A percentile compares a stretch with the other conserved stretches of the same genome.
These are phyloP conservation scores for Xanthorhoe spadicearia DNA, from an alignment of 2,888 invertebrate species.

Conservation along the genomic window DNA sequence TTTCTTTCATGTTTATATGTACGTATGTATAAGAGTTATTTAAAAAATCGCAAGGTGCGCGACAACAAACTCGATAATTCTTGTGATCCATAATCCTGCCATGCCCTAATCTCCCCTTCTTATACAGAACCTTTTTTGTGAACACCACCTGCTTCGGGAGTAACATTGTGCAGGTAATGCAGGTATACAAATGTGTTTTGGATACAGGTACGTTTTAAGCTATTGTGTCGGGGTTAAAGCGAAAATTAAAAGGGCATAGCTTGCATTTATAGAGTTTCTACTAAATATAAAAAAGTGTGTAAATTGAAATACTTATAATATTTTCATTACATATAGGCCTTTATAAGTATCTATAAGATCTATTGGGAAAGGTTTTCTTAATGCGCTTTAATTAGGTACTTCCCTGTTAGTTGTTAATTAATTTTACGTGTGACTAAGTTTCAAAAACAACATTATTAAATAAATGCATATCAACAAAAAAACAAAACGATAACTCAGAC, in stretches of 20 bases:
- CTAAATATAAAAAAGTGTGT: too few species aligned
- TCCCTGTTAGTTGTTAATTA: too few species aligned
- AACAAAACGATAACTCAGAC: conserved; percentile 13
- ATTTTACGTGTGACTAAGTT: too few species aligned
- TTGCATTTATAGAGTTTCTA: too few species aligned
- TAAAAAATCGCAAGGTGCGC: conserved; percentile 37
- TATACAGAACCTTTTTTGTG: conserved; percentile 58
- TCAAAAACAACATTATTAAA: neutral
- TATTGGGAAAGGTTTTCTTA: too few species aligned
- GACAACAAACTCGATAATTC: conserved; percentile 24
- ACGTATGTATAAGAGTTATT: neutral
- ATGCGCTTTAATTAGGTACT: too few species aligned
- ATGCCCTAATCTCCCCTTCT: conserved; percentile 46
- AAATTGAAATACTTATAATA: too few species aligned
- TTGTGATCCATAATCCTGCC: conserved; percentile 50
- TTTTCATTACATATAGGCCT: too few species aligned
- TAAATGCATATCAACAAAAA: neutral
- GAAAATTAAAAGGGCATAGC: too few species aligned
- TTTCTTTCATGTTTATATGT: too few species aligned
- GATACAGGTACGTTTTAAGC: conserved; percentile 19
- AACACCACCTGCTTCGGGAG: conserved; percentile 64
- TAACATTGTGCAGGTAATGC: conserved; percentile 44
- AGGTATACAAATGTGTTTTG: conserved; percentile 54
- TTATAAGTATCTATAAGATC: too few species aligned
- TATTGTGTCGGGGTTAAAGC: conserved; percentile 22